phyloP scores from a whole-genome alignment of 2,888 invertebrate genomes.

The Falcaria lacertinaria region DNA sequence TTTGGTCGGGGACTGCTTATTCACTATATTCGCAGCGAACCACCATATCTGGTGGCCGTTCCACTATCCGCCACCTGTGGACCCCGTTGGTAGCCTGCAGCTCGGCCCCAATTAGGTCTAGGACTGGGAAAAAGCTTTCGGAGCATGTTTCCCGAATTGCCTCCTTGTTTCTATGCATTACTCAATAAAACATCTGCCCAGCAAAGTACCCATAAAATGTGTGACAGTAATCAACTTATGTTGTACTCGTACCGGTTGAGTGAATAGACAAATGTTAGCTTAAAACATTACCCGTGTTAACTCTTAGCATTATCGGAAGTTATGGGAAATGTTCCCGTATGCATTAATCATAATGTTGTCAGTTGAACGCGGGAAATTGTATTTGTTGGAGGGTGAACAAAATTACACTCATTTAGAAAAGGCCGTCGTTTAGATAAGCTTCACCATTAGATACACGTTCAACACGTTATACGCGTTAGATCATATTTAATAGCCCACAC shows the following conservation, averaged over 20 bases:
- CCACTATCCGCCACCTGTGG: no score
- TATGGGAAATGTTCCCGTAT: no score
- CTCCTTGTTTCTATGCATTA: background rate
- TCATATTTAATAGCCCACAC: background rate
- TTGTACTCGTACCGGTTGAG: no score
- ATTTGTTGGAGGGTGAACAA: background rate
- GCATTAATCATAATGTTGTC: no score
- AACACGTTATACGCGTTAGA: background rate
- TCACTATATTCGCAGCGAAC: no score
- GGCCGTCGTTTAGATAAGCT: conserved; percentile 1
- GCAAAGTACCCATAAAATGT: background rate
- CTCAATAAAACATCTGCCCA: background rate
- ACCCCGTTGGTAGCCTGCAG: no score
- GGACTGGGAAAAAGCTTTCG: background rate
- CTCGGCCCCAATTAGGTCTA: no score
- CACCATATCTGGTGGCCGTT: no score
- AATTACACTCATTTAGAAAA: background rate
- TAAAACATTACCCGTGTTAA: no score
- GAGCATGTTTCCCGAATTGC: background rate
- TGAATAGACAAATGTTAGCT: no score
- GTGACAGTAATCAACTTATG: background rate
- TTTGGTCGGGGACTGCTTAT: no score
- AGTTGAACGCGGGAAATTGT: background rate
- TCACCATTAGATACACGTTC: background rate
- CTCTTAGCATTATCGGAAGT: no score